Conservation (phyloP, 2,113 vertebrate species). For the Anolis carolinensis region DNA sequence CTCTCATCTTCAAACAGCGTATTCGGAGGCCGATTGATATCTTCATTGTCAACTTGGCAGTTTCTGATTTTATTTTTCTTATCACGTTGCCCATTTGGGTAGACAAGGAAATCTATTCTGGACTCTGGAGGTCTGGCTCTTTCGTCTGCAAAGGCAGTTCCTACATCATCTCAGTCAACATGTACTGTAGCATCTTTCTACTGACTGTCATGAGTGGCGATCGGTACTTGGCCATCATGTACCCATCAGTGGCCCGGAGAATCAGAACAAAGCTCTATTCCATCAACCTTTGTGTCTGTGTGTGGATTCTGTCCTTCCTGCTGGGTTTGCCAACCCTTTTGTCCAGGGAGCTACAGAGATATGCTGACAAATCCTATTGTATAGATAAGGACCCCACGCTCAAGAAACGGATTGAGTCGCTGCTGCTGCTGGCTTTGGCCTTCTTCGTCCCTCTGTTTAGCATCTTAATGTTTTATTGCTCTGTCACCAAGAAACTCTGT, state of each 20-base stretch:
- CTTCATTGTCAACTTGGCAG: slow-evolving; percentile 79
- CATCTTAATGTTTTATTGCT: slow-evolving; percentile 78
- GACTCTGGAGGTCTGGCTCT: slow-evolving; percentile 74
- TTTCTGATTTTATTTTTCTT: slow-evolving; percentile 80
- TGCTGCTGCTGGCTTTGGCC: slow-evolving; percentile 69
- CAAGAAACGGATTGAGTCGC: slow-evolving; percentile 39
- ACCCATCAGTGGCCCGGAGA: slow-evolving; percentile 48
- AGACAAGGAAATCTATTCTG: slow-evolving; percentile 62
- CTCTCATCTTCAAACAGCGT: slow-evolving; percentile 66
- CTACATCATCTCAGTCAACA: slow-evolving; percentile 80
- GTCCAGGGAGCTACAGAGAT: slow-evolving; percentile 67
- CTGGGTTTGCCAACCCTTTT: slow-evolving; percentile 74
- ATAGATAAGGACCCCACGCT: slow-evolving; percentile 49
- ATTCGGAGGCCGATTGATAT: slow-evolving; percentile 72
- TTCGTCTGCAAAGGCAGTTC: slow-evolving; percentile 78
- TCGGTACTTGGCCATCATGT: slow-evolving; percentile 77
- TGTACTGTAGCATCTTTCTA: slow-evolving; percentile 79
- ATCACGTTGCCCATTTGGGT: slow-evolving; percentile 79
- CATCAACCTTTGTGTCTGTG: slow-evolving; percentile 51
- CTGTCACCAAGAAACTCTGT: slow-evolving; percentile 74
- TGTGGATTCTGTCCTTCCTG: slow-evolving; percentile 77
- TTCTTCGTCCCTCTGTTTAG: slow-evolving; percentile 77
- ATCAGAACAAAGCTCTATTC: slow-evolving; percentile 67
- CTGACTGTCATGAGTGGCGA: slow-evolving; percentile 79
- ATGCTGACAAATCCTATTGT: slow-evolving; percentile 65